Percentiles rank a stretch among this genome's conserved stretches.
These are phyloP conservation scores for Stenolophus ochropezus DNA, from an alignment of 2,888 invertebrate genomes.

Conservation along the genomic window DNA sequence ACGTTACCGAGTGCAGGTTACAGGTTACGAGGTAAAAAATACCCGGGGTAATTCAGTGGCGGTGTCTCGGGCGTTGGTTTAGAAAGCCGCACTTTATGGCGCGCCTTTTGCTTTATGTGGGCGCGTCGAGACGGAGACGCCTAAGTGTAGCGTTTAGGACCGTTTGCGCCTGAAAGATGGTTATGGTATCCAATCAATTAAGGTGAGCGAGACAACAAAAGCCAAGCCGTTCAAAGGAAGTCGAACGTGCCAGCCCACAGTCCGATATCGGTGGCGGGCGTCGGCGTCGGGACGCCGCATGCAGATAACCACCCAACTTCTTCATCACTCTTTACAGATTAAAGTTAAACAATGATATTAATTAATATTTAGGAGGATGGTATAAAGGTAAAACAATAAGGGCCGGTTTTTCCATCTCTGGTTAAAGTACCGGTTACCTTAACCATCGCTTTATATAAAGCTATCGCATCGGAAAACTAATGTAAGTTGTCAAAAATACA, in stretches of 20 bases:
- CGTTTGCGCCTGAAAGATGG: conserved; percentile 68
- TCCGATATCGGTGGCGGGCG: conserved; percentile 45
- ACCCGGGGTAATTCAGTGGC: conserved; percentile 47
- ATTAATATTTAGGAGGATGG: too few relatives aligned
- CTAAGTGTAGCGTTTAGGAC: conserved; percentile 65
- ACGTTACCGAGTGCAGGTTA: conserved; percentile 10
- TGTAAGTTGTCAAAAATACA: too few relatives aligned
- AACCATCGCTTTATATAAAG: too few relatives aligned
- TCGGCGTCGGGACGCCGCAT: conserved; percentile 11
- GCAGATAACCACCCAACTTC: conserved; percentile 35
- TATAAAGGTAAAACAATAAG: too few relatives aligned
- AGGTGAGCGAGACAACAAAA: conserved; percentile 61
- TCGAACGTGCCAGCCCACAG: conserved; percentile 14
- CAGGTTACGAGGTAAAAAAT: conserved; percentile 30
- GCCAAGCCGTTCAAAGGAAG: conserved; percentile 43
- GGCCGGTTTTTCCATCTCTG: too few relatives aligned
- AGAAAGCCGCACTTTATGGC: conserved; percentile 57
- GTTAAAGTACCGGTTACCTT: too few relatives aligned
- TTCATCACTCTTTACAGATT: too few relatives aligned
- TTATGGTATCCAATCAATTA: conserved; percentile 67
- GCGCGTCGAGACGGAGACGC: conserved; percentile 4
- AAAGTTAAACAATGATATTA: too few relatives aligned
- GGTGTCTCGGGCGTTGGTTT: conserved; percentile 53
- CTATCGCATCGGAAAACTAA: too few relatives aligned
- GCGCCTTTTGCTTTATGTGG: conserved; percentile 55